Percentiles rank a stretch among this genome's conserved stretches.
These are phyloP conservation scores for Merodon equestris DNA, from an alignment of 2,888 invertebrate genomes.

Conservation along the genomic window DNA sequence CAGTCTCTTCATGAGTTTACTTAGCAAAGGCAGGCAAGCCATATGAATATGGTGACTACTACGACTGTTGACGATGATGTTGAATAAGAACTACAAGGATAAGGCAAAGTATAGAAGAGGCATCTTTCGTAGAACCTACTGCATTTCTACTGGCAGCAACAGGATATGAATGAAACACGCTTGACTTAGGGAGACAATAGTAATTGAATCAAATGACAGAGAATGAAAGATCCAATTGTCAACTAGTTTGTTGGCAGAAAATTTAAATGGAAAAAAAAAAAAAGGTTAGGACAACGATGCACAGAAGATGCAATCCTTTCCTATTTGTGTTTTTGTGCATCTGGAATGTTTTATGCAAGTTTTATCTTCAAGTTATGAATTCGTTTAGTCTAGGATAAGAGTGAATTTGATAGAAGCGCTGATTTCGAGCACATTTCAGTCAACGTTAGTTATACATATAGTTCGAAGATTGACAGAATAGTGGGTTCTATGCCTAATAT, in stretches of 20 bases:
- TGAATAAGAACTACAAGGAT: constrained; percentile 16
- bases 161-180: constrained; percentile 55
- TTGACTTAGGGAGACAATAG: constrained; percentile 53
- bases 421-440: too few relatives aligned
- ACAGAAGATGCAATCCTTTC: constrained; percentile 39
- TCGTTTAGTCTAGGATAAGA: too few relatives aligned
- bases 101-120: constrained; percentile 31
- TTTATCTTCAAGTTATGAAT: too few relatives aligned
- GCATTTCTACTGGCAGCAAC: constrained; percentile 55
- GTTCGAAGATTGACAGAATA: too few relatives aligned
- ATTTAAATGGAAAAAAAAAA: constrained; percentile 16
- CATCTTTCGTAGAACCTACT: constrained; percentile 12
- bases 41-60: constrained; percentile 19
- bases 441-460: too few relatives aligned
- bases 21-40: constrained; percentile 16
- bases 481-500: too few relatives aligned
- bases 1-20: constrained; percentile 48
- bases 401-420: too few relatives aligned
- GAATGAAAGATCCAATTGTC: constrained; percentile 57
- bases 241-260: constrained; percentile 4
- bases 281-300: constrained; percentile 23
- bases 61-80: constrained; percentile 2
- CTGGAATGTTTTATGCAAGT: too few relatives aligned
- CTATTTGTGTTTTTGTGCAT: too few relatives aligned
- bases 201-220: constrained; percentile 66